A percentile compares a stretch with the other conserved stretches of the same genome.
Evolutionary conservation across 2,113 vertebrate species (phyloP).

Genomic region (Prionailurus viverrinus): DNA sequence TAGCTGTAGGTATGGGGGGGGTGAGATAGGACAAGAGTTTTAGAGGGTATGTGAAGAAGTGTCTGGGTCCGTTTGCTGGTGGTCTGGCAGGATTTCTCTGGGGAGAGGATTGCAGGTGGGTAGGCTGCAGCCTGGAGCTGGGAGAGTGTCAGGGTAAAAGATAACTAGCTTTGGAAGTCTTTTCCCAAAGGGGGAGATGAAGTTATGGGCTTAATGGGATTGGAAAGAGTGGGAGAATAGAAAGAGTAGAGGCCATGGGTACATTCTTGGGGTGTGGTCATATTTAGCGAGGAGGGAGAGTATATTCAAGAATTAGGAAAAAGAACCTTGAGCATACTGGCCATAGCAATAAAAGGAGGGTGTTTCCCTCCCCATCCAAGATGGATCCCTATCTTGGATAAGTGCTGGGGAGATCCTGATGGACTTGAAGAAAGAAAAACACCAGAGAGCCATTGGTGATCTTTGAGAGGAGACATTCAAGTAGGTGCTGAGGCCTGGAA

Average conservation of each 20-base stretch:
- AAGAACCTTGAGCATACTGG: not conserved
- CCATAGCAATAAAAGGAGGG: not conserved
- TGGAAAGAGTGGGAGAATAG: not conserved
- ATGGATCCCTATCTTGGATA: not conserved
- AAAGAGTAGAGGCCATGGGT: not conserved
- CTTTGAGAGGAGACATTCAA: not conserved
- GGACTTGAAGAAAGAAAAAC: not conserved
- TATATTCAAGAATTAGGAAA: not conserved
- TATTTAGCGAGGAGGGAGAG: not conserved
- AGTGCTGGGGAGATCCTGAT: not conserved
- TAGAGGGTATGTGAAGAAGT: not conserved
- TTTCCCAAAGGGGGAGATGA: not conserved
- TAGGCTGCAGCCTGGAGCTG: not conserved
- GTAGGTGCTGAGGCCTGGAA: not conserved
- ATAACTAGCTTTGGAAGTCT: not conserved
- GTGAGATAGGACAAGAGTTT: not conserved
- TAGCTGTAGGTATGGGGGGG: not conserved
- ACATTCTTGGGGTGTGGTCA: not conserved
- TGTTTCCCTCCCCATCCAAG: not conserved
- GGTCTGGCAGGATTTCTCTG: not conserved
- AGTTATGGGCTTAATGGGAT: not conserved
- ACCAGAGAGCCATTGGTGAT: not conserved
- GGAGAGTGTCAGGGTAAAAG: not conserved
- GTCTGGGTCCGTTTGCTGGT: not conserved
- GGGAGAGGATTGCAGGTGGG: not conserved